These are phyloP conservation scores for Ochropacha duplaris DNA, from an alignment of 2,888 invertebrate species.

Conservation along the genomic window DNA sequence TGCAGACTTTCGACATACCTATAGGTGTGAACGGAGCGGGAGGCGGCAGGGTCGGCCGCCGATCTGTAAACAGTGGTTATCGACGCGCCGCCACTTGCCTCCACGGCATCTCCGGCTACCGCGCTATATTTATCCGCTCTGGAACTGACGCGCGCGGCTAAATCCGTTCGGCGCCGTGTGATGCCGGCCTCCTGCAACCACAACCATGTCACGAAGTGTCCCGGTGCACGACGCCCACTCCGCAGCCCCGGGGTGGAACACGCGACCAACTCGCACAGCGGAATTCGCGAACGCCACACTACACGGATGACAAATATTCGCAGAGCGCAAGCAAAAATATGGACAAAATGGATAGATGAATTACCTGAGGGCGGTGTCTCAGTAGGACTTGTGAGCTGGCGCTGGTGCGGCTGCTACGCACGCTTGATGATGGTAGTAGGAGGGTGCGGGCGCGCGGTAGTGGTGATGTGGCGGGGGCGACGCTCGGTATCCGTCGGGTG, in stretches of 20 bases:
- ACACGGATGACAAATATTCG: conserved; percentile 38
- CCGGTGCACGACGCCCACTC: conserved; percentile 46
- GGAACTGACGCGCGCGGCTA: conserved; percentile 77
- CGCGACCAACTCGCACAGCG: conserved; percentile 58
- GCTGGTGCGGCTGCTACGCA: conserved; percentile 81
- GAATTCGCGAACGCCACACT: conserved; percentile 62
- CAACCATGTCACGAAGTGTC: conserved; percentile 74
- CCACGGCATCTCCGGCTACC: conserved; percentile 72
- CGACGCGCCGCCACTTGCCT: conserved; percentile 79
- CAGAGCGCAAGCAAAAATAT: conserved; percentile 44
- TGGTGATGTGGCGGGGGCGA: conserved; percentile 76
- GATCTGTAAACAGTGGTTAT: conserved; percentile 81
- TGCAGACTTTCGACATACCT: conserved; percentile 69
- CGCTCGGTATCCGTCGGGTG: conserved; percentile 68
- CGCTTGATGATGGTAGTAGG: conserved; percentile 84
- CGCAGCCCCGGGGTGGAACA: conserved; percentile 45
- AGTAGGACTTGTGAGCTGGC: conserved; percentile 78
- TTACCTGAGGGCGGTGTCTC: conserved; percentile 71
- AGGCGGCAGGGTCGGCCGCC: conserved; percentile 76
- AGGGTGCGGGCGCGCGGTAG: conserved; percentile 73
- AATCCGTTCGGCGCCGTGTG: conserved; percentile 77
- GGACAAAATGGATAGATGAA: conserved; percentile 27
- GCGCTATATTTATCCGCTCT: conserved; percentile 79
- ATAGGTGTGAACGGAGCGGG: conserved; percentile 70
- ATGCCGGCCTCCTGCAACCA: conserved; percentile 79